phyloP scores from a whole-genome alignment of 1,140 invertebrate genomes.

The Meloidogyne exigua region DNA sequence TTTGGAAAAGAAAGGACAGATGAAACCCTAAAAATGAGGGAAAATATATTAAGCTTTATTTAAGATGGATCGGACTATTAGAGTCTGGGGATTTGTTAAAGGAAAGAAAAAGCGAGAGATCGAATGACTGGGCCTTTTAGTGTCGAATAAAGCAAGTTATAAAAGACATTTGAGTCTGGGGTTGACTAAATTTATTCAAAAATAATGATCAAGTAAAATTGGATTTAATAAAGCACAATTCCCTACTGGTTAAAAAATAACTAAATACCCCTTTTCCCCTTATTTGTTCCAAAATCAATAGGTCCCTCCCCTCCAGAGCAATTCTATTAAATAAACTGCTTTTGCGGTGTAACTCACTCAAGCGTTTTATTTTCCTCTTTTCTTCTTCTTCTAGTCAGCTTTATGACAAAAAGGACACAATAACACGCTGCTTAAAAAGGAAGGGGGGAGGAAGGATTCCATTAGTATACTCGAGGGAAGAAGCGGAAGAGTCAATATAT shows the following conservation, averaged over 20 bases:
- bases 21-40: neutral
- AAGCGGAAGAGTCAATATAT: neutral
- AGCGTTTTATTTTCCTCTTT: neutral
- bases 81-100: neutral
- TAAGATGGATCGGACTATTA: neutral
- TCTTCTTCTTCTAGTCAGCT: neutral
- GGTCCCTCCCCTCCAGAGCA: neutral
- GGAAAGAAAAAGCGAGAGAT: no score
- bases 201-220: neutral
- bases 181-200: neutral
- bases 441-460: neutral
- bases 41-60: neutral
- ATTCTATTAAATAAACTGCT: constrained; percentile 3
- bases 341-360: neutral
- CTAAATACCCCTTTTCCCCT: neutral
- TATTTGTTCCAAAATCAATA: constrained; percentile 1
- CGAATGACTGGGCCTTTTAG: no score
- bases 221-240: neutral
- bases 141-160: no score
- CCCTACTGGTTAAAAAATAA: neutral
- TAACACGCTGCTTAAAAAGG: neutral
- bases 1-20: neutral
- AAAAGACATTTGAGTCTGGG: no score
- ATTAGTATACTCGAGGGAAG: neutral
- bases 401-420: neutral